phyloP scores from a whole-genome alignment of 2,113 vertebrate species.

The Pyrgilauda ruficollis region DNA sequence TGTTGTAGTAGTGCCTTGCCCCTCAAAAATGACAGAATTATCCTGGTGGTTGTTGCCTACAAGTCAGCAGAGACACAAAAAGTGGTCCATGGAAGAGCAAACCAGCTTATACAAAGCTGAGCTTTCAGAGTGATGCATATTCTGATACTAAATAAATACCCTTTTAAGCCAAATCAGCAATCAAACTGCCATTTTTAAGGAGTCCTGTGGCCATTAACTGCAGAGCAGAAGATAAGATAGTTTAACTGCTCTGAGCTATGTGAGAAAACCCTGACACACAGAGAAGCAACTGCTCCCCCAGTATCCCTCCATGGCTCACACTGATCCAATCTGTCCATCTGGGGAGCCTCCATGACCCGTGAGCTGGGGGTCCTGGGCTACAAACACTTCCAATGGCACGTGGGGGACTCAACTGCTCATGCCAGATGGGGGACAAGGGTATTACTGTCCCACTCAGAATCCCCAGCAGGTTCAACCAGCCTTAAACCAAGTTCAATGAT shows the following conservation, averaged over 20 bases:
- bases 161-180: neutral
- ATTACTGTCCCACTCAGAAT: conserved; percentile 30
- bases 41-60: neutral
- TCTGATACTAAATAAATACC: neutral
- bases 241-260: neutral
- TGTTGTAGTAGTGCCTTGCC: fast-evolving
- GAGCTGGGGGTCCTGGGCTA: neutral
- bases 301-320: fast-evolving
- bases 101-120: neutral
- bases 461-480: conserved; percentile 19
- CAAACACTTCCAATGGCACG: neutral
- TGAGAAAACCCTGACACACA: neutral
- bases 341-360: neutral
- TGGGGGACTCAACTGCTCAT: neutral
- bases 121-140: neutral
- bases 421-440: neutral
- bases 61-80: neutral
- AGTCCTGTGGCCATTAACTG: neutral
- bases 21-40: fast-evolving
- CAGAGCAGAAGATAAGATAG: neutral
- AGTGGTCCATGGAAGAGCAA: neutral
- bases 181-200: neutral
- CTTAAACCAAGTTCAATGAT: conserved; percentile 50
- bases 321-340: neutral
- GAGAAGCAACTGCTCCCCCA: neutral